Evolutionary conservation across 2,888 invertebrate genomes (phyloP).

Genomic region (Harpalus rubripes): DNA sequence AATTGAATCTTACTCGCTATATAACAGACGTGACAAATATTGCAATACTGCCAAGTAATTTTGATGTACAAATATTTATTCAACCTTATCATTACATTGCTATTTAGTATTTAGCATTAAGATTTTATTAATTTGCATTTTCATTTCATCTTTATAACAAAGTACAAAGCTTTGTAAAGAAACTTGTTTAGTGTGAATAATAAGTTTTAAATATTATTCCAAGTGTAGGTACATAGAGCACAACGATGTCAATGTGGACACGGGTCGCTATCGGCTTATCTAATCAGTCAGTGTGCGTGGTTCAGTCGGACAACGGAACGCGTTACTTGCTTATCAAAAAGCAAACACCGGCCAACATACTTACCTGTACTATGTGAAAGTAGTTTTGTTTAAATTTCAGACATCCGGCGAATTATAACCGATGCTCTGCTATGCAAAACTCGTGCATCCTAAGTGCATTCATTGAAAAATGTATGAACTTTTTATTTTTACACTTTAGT

Average conservation of each 20-base stretch:
- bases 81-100: too few species aligned
- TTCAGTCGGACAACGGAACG: slow-evolving; percentile 42
- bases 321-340: slow-evolving; percentile 49
- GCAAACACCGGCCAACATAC: slow-evolving; percentile 35
- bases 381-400: slow-evolving; percentile 62
- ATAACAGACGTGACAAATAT: too few species aligned
- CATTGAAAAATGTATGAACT: slow-evolving; percentile 4
- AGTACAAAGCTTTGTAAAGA: not conserved
- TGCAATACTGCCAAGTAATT: too few species aligned
- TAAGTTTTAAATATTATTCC: not conserved
- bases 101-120: too few species aligned
- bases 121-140: too few species aligned
- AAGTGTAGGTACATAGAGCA: not conserved
- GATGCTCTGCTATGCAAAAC: slow-evolving; percentile 1
- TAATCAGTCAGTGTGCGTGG: slow-evolving; percentile 53
- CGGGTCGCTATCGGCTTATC: slow-evolving; percentile 63
- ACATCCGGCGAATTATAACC: slow-evolving; percentile 60
- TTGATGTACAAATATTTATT: too few species aligned
- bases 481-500: slow-evolving; percentile 1
- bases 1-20: too few species aligned
- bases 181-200: not conserved
- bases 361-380: slow-evolving; percentile 58
- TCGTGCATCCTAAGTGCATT: not conserved
- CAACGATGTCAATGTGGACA: slow-evolving; percentile 56
- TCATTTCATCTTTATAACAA: too few species aligned